A percentile compares a stretch with the other conserved stretches of the same genome.
These are phyloP conservation scores for Drosophila triauraria DNA, from an alignment of 1,140 invertebrate species.

Conservation along the genomic window DNA sequence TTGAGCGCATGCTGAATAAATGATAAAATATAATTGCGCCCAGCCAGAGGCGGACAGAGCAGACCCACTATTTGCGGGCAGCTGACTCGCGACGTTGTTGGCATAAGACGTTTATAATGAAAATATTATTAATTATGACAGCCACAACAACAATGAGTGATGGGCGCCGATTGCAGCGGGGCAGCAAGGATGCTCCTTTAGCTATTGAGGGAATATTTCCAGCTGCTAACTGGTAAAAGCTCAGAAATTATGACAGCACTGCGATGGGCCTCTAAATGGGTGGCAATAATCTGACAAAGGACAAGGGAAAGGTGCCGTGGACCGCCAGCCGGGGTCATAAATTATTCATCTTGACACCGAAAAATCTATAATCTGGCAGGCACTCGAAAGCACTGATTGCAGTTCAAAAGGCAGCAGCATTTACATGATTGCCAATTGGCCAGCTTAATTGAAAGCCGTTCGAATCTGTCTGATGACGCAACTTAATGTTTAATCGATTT, in stretches of 20 bases:
- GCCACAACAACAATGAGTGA: conserved; percentile 65
- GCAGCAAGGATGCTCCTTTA: not conserved
- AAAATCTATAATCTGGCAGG: conserved; percentile 64
- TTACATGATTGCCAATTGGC: conserved; percentile 70
- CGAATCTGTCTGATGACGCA: conserved; percentile 21
- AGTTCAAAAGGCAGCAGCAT: conserved; percentile 71
- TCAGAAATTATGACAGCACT: not conserved
- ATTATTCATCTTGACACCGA: conserved; percentile 70
- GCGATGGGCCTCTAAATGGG: not conserved
- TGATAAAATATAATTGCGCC: conserved; percentile 82
- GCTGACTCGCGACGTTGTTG: conserved; percentile 18
- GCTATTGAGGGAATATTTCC: not conserved
- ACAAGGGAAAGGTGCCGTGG: not conserved
- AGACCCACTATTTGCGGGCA: conserved; percentile 42
- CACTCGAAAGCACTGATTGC: conserved; percentile 63
- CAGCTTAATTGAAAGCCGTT: conserved; percentile 70
- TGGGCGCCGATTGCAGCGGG: conserved; percentile 62
- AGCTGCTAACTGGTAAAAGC: no score
- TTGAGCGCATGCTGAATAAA: conserved; percentile 79
- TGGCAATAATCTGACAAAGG: conserved; percentile 10
- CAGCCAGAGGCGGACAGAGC: conserved; percentile 29
- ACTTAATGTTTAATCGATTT: conserved; percentile 64
- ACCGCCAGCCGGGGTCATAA: conserved; percentile 48
- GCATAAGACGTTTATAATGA: conserved; percentile 82
- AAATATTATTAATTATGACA: conserved; percentile 84